Evolutionary conservation across 2,113 vertebrate species (phyloP), one percentile per base, ranked within the genome.

Genomic region (Colinus virginianus): DNA sequence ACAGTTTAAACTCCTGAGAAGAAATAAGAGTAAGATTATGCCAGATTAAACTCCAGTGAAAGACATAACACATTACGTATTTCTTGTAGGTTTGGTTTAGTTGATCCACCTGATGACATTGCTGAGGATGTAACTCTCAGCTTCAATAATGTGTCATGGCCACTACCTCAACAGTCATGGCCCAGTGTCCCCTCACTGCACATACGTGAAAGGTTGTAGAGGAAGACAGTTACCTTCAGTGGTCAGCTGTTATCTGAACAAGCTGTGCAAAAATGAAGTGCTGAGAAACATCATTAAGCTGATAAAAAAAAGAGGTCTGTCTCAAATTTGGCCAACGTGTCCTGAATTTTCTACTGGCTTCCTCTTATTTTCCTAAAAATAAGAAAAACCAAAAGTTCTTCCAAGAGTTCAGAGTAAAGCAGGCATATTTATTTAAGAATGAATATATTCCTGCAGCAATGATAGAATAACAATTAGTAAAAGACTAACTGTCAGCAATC

Each of bases 271-370:
- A 8, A 70, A 62, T 82, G 34, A 8, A 81, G 34, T 36, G 2
- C 22, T 19, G 11, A 36, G 63, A 49, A 61, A 38, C 6, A 58
- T 45, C 25, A 26, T 6, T 7, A 25, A 70, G 6, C 19, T 55
- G 32, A 46, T 0, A 85, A 22, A 69, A 40, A 40, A 82, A 85
- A 42, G 3, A 32, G 14, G 2, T 22, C 15, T 43, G 12, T 34
- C 42, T 34, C 45, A 78, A 48, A 49, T 0, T 28, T 38, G 43
- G 26, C 9, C 38, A 34, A 1, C 2, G 3, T 6, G 3, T 32
- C 7, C 75, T 70, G 38, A 43, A 48, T 32, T 76, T 71, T 43
- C 59, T 26, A 30, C 3, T 13, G 64, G 36, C 53, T 72, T 45
- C 28, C 13, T 43, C 15, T 6, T 62, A 18, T 74, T 87, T 87